Evolutionary conservation across 2,797 vertebrate genomes (phyloP).

Genomic region (Uromys caudimaculatus): DNA sequence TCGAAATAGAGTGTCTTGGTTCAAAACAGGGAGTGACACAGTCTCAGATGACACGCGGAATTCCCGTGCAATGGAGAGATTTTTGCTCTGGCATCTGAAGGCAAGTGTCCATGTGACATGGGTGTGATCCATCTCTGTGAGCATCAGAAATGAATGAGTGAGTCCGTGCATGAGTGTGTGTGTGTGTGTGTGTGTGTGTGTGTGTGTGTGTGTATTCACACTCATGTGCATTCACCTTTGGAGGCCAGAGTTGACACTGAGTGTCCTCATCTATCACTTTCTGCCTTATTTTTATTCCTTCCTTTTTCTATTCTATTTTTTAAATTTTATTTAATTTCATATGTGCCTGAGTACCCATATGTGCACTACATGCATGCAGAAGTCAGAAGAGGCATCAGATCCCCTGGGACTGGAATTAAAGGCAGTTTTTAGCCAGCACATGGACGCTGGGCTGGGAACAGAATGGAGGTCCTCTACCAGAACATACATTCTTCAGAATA

Average conservation of each 20-base stretch:
- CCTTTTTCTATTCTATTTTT: not conserved
- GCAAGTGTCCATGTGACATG: not conserved
- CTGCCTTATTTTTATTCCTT: not conserved
- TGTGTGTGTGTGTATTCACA: not conserved
- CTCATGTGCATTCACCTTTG: not conserved
- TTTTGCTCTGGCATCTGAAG: not conserved
- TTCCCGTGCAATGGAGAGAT: accelerated
- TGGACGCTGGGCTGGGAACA: not conserved
- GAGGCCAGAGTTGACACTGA: not conserved
- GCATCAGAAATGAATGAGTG: not conserved
- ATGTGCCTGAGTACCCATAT: not conserved
- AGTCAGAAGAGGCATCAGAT: not conserved
- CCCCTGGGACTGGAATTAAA: not conserved
- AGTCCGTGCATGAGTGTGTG: not conserved
- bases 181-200: not conserved
- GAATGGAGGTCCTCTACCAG: not conserved
- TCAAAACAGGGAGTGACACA: not conserved
- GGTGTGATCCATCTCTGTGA: accelerated
- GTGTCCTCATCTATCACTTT: not conserved
- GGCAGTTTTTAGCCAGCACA: not conserved
- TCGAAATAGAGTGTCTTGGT: not conserved
- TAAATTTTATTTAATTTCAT: not conserved
- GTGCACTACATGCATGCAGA: not conserved
- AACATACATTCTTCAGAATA: not conserved
- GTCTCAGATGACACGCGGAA: too few species aligned